Percentiles rank a stretch among this genome's conserved stretches.
phyloP scores from a whole-genome alignment of 2,888 invertebrate genomes.

The Lepidocyrtoides sp. region DNA sequence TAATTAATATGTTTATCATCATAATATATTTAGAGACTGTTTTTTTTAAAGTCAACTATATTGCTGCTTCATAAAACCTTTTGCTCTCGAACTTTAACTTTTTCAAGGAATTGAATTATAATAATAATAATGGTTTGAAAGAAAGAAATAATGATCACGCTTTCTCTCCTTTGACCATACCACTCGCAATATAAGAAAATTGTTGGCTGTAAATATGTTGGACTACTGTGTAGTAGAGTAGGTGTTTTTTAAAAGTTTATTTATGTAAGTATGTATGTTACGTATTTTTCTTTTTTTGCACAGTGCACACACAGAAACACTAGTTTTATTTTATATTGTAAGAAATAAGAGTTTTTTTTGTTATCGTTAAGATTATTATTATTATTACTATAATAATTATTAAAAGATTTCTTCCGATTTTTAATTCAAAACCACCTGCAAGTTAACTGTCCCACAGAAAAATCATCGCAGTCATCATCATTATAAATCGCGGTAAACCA shows the following conservation, averaged over 20 bases:
- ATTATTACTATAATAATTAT: conserved; percentile 48
- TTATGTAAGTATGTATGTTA: conserved; percentile 36
- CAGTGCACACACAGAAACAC: conserved; percentile 74
- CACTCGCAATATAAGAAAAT: conserved; percentile 13
- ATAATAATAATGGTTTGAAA: conserved; percentile 31
- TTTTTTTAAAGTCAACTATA: conserved; percentile 73
- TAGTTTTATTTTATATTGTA: conserved; percentile 31
- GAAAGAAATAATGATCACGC: conserved; percentile 51
- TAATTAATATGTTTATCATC: conserved; percentile 39
- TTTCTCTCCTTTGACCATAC: conserved; percentile 11
- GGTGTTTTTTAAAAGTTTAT: not conserved
- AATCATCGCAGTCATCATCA: conserved; percentile 57
- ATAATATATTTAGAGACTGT: conserved; percentile 60
- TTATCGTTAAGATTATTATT: conserved; percentile 46
- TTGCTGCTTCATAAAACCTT: conserved; percentile 71
- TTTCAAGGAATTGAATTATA: not conserved
- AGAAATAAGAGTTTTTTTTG: conserved; percentile 41
- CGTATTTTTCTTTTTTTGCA: conserved; percentile 66
- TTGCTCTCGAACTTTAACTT: conserved; percentile 53
- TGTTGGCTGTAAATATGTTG: conserved; percentile 37
- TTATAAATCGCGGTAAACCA: conserved; percentile 35
- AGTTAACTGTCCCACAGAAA: conserved; percentile 42
- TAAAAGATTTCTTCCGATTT: conserved; percentile 48
- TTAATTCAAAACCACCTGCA: conserved; percentile 46
- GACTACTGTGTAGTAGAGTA: conserved; percentile 34